Base-by-base conservation (phyloP, 2,113 vertebrate genomes). In the Murina feae region DNA sequence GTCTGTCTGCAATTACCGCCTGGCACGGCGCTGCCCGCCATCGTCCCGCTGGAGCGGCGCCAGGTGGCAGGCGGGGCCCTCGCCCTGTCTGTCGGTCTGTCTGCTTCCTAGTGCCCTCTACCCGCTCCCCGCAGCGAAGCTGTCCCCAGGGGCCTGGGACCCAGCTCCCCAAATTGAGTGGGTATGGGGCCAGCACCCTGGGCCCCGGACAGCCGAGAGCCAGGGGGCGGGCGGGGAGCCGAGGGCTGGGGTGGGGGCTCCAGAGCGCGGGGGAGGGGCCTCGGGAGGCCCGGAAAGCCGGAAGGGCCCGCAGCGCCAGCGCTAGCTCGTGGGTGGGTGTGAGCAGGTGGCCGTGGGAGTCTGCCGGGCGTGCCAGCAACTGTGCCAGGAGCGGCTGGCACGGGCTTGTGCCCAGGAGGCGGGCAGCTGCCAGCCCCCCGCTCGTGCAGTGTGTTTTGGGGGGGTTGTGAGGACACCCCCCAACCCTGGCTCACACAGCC, bases 1-100 rank as follows among this genome's bases (percentile, higher is more conserved):
- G 98, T 97, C 98, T 98, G 98, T 98, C 98, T 98, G 98, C 98
- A 98, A 98, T 98, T 98, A 98, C 97, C 97, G 98, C 98, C 96
- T 98, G 98, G 98, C 98, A 98, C 97, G 97, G 97, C 98, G 98
- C 98, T 98, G 97, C 97, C 97, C 97, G 96, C 97, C 95, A 92
- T 98, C 97, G 96, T 98, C 98, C 98, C 44, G 89, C 98, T 98
- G 98, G 98, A 98, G 96, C 96, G 30, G 10, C 0, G 98, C 98
- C 98, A 98, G 98, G 97, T 96, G 98, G 98, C 98, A 98, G 97
- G 97, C 97, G 53, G 98, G 93, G 87, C 93, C 96, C 91, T 94
- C 86, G n/a, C 86, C 95, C 96, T 96, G 94, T 95, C 72, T 95
- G 35, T 10, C 53, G 75, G 90, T 96, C 96, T 96, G 28, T 39